A percentile compares a stretch with the other conserved stretches of the same genome.
These are phyloP conservation scores for Epizoanthus scotinus DNA, from an alignment of 92 coral and sea anemone species.

Conservation along the genomic window DNA sequence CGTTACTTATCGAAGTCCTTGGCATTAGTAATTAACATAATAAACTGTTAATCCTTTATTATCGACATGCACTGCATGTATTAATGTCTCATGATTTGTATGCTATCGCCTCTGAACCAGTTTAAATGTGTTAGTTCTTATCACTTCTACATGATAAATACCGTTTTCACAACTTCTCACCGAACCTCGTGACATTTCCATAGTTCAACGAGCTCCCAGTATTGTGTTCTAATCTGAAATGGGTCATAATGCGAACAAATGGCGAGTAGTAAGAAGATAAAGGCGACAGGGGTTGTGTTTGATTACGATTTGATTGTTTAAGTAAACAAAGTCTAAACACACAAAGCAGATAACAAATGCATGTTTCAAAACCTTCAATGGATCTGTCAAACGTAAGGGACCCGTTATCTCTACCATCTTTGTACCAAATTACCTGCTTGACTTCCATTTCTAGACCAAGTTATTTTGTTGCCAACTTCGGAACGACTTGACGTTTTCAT, in stretches of 20 bases:
- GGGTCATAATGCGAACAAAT: background rate
- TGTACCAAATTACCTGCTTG: no score
- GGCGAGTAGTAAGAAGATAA: background rate
- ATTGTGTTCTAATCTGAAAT: background rate
- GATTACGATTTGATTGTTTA: constrained; percentile 1
- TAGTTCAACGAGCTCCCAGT: no score
- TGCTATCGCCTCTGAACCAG: no score
- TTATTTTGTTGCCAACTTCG: no score
- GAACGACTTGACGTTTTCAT: no score
- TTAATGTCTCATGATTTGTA: background rate
- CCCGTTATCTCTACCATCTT: no score
- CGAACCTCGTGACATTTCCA: no score
- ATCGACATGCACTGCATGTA: background rate
- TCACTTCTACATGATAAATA: no score
- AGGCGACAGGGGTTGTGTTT: background rate
- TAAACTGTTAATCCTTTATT: background rate
- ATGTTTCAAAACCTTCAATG: background rate
- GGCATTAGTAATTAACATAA: background rate
- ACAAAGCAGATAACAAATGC: background rate
- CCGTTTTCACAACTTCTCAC: no score
- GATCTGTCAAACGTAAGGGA: background rate
- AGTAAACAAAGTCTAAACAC: background rate
- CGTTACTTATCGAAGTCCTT: background rate
- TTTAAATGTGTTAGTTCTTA: no score
- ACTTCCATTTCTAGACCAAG: no score